Percentiles rank a stretch among this genome's conserved stretches.
These are phyloP conservation scores for Parus major DNA, from an alignment of 2,113 vertebrate species.

Conservation along the genomic window DNA sequence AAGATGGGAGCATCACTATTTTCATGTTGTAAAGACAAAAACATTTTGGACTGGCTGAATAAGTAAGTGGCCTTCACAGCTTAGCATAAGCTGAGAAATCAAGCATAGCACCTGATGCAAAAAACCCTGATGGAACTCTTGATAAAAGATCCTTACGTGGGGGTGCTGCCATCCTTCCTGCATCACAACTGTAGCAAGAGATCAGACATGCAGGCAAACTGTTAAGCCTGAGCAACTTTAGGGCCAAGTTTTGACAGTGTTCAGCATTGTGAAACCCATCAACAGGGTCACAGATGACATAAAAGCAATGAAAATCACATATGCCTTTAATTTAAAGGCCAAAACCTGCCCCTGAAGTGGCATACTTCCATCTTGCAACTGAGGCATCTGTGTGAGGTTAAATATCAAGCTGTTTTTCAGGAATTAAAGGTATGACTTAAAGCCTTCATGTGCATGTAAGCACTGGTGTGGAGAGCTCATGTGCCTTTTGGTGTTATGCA, in stretches of 20 bases:
- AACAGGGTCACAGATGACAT: not conserved
- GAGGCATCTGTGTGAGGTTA: not conserved
- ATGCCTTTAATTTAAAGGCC: not conserved
- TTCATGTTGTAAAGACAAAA: not conserved
- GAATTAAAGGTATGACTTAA: not conserved
- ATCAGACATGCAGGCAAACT: not conserved
- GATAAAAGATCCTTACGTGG: rapidly evolving
- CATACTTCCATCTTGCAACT: not conserved
- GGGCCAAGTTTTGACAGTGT: not conserved
- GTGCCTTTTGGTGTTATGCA: not conserved
- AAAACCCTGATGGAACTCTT: not conserved
- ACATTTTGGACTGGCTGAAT: not conserved
- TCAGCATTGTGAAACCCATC: not conserved
- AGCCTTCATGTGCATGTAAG: not conserved
- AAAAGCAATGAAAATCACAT: not conserved
- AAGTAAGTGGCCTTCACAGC: not conserved
- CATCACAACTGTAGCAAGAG: not conserved
- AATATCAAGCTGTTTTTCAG: not conserved
- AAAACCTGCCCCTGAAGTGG: not conserved
- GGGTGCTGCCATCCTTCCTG: not conserved
- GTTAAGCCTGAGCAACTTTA: not conserved
- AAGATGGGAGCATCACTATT: rapidly evolving
- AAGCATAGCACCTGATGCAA: not conserved
- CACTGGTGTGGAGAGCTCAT: not conserved
- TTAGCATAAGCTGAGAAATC: not conserved